A percentile compares a stretch with the other conserved stretches of the same genome.
Conservation (phyloP, 2,888 invertebrate genomes). For the Schizaphis graminum region DNA sequence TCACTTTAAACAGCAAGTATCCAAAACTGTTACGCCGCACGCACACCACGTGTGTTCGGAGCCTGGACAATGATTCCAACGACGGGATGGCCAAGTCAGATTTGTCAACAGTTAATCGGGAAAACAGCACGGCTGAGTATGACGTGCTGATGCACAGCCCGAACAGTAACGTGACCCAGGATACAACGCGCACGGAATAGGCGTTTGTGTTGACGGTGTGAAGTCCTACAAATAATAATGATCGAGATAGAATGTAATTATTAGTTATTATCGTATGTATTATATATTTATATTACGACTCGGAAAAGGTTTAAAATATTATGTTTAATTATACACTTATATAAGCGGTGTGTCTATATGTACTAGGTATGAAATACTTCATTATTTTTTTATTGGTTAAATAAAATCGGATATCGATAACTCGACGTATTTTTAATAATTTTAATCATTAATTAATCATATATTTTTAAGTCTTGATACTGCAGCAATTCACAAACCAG, state of each 20-base stretch:
- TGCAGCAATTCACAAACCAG: background rate
- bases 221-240: constrained; percentile 19
- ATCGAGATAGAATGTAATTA: too few species aligned
- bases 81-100: constrained; percentile 64
- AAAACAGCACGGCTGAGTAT: constrained; percentile 67
- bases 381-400: background rate
- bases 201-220: constrained; percentile 45
- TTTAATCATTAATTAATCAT: background rate
- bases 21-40: constrained; percentile 66
- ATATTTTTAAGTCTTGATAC: background rate
- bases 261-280: too few species aligned
- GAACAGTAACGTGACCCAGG: constrained; percentile 66
- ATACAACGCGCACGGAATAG: constrained; percentile 63
- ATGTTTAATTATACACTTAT: background rate
- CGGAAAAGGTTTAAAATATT: background rate
- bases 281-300: too few species aligned
- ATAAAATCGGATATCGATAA: background rate
- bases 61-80: constrained; percentile 64
- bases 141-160: constrained; percentile 67
- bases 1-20: constrained; percentile 65
- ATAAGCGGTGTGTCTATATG: background rate
- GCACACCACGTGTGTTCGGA: constrained; percentile 64
- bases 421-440: background rate
- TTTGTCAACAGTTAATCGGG: constrained; percentile 66
- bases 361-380: background rate